Percentiles rank a stretch among this genome's conserved stretches.
These are phyloP conservation scores for Bucorvus abyssinicus DNA, from an alignment of 2,797 vertebrate genomes.

Conservation along the genomic window DNA sequence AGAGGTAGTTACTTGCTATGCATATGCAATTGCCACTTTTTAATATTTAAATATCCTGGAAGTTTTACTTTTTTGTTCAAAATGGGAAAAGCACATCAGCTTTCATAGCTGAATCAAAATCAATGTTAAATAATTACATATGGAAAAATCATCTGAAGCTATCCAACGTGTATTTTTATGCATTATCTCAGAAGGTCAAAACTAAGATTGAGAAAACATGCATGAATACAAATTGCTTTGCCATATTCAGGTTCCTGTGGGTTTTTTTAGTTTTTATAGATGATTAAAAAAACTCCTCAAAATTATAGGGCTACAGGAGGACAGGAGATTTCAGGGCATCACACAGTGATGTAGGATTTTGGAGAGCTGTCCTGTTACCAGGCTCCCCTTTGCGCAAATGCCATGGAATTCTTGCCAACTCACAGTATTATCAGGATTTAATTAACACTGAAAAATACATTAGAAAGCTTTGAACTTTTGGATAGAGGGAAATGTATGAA, in stretches of 20 bases:
- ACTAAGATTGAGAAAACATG: constrained; percentile 33
- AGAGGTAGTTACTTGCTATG: constrained; percentile 62
- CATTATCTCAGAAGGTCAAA: constrained; percentile 65
- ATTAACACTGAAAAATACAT: constrained; percentile 23
- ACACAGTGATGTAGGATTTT: neutral
- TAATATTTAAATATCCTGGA: constrained; percentile 74
- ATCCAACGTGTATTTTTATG: constrained; percentile 48
- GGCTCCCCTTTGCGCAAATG: neutral
- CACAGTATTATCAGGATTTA: neutral
- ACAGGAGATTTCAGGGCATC: neutral
- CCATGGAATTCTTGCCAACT: constrained; percentile 20
- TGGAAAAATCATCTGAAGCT: constrained; percentile 33
- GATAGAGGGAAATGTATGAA: constrained; percentile 42
- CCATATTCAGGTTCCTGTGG: constrained; percentile 54
- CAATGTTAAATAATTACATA: constrained; percentile 48
- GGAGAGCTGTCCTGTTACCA: neutral
- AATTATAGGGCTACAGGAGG: neutral
- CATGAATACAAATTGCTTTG: constrained; percentile 67
- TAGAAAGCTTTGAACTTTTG: neutral
- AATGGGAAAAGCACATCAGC: constrained; percentile 13
- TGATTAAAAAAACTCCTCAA: constrained; percentile 50
- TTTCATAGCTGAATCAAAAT: constrained; percentile 66
- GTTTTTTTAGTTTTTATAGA: constrained; percentile 61
- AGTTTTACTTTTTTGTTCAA: constrained; percentile 65
- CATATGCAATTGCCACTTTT: constrained; percentile 55